Evolutionary conservation across 2,888 invertebrate genomes (phyloP).

Genomic region (Conchocele bisecta): DNA sequence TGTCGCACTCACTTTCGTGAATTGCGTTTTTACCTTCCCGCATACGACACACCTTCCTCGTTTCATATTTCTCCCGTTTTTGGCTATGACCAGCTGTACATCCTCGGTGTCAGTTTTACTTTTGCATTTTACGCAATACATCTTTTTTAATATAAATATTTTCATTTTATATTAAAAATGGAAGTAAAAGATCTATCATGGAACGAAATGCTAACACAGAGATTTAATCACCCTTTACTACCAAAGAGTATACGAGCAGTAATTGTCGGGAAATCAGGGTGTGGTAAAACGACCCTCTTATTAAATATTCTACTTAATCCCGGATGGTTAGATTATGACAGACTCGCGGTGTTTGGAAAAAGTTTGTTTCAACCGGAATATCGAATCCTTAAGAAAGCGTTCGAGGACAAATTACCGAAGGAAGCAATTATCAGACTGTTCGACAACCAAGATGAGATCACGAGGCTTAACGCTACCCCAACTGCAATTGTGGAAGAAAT

Average conservation of each 20-base stretch:
- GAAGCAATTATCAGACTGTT: neutral
- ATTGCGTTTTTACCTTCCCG: constrained; percentile 21
- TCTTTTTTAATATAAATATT: neutral
- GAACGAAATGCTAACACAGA: neutral
- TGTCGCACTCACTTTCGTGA: neutral
- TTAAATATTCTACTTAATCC: constrained; percentile 17
- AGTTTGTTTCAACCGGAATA: constrained; percentile 44
- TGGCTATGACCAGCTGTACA: constrained; percentile 5
- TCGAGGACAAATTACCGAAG: too few species aligned
- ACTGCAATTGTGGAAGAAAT: too few species aligned
- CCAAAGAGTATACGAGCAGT: constrained; percentile 25
- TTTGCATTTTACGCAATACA: constrained; percentile 27
- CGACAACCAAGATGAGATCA: too few species aligned
- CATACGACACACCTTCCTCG: constrained; percentile 17
- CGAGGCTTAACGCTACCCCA: too few species aligned
- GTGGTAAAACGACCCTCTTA: constrained; percentile 33
- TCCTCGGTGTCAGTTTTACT: neutral
- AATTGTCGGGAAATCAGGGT: constrained; percentile 29
- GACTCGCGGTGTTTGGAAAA: constrained; percentile 37
- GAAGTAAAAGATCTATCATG: constrained; percentile 18
- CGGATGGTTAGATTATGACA: constrained; percentile 36
- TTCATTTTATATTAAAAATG: constrained; percentile 11
- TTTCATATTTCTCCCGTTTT: constrained; percentile 15
- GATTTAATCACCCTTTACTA: constrained; percentile 18
- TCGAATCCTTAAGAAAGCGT: constrained; percentile 9